phyloP scores from a whole-genome alignment of 2,113 vertebrate genomes.

The Climacteris rufus region DNA sequence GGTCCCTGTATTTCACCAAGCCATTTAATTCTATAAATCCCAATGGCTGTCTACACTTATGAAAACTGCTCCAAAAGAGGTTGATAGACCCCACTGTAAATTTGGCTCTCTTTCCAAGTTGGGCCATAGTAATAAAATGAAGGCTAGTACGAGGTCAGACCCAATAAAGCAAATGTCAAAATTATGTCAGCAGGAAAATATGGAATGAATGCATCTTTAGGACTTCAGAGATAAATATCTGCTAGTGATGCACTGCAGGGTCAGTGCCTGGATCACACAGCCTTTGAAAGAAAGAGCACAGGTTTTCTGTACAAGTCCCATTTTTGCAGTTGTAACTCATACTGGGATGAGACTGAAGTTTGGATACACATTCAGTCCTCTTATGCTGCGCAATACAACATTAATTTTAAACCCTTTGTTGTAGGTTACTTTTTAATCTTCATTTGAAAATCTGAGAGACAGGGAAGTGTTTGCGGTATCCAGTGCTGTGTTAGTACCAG shows the following conservation, averaged over 20 bases:
- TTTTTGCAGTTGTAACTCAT: background rate
- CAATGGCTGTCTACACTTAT: constrained; percentile 15
- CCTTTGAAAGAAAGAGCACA: background rate
- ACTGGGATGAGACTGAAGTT: background rate
- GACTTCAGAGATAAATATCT: constrained; percentile 45
- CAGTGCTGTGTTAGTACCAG: background rate
- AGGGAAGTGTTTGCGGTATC: background rate
- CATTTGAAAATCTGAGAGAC: background rate
- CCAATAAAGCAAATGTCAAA: constrained; percentile 59
- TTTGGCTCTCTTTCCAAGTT: background rate
- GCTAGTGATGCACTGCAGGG: background rate
- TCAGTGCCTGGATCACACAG: background rate
- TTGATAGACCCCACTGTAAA: constrained; percentile 36
- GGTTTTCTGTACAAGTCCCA: background rate
- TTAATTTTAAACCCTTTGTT: background rate
- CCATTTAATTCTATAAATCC: constrained; percentile 61
- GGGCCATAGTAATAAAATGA: constrained; percentile 32
- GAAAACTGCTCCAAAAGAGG: constrained; percentile 47
- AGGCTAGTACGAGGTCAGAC: constrained; percentile 1
- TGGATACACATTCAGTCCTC: background rate
- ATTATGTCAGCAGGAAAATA: constrained; percentile 43
- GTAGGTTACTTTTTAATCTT: background rate
- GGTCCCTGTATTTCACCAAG: constrained; percentile 54
- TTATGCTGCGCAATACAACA: background rate
- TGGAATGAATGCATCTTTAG: background rate